Percentiles rank a stretch among this genome's conserved stretches.
Evolutionary conservation across 2,888 invertebrate species (phyloP).

Genomic region (Cenopis cana): DNA sequence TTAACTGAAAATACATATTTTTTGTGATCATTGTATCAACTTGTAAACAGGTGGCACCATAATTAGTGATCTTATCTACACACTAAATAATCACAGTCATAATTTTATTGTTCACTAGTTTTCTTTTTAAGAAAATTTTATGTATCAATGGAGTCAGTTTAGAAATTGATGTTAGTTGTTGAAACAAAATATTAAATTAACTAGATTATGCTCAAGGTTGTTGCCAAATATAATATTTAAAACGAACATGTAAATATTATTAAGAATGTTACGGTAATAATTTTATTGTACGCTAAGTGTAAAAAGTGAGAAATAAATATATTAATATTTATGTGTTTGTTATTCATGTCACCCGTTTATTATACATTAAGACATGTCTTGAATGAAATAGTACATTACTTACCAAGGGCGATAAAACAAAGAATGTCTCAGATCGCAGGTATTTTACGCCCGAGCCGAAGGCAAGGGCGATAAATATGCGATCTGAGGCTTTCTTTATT

Average conservation of each 20-base stretch:
- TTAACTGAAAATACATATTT: too few species aligned
- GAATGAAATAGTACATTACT: too few species aligned
- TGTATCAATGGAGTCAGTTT: conserved; percentile 28
- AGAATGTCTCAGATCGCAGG: too few species aligned
- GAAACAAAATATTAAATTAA: conserved; percentile 40
- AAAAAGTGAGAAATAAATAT: conserved; percentile 47
- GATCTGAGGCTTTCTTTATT: too few species aligned
- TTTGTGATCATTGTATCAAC: not conserved
- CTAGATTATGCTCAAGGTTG: conserved; percentile 67
- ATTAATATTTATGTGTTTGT: conserved; percentile 18
- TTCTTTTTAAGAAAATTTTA: conserved; percentile 6
- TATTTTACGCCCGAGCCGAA: too few species aligned
- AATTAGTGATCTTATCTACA: not conserved
- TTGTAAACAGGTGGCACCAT: not conserved
- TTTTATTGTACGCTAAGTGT: conserved; percentile 44
- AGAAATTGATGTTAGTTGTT: conserved; percentile 49
- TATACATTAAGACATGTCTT: too few species aligned
- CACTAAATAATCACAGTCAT: conserved; percentile 1
- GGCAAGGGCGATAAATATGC: too few species aligned
- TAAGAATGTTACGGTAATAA: conserved; percentile 36
- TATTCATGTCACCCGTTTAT: not conserved
- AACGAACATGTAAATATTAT: conserved; percentile 58
- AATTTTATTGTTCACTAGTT: conserved; percentile 6
- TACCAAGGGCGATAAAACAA: too few species aligned
- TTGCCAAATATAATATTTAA: conserved; percentile 61